These are phyloP conservation scores for Andinoacara biseriatus DNA, from an alignment of 2,113 vertebrate genomes.

Conservation along the genomic window DNA sequence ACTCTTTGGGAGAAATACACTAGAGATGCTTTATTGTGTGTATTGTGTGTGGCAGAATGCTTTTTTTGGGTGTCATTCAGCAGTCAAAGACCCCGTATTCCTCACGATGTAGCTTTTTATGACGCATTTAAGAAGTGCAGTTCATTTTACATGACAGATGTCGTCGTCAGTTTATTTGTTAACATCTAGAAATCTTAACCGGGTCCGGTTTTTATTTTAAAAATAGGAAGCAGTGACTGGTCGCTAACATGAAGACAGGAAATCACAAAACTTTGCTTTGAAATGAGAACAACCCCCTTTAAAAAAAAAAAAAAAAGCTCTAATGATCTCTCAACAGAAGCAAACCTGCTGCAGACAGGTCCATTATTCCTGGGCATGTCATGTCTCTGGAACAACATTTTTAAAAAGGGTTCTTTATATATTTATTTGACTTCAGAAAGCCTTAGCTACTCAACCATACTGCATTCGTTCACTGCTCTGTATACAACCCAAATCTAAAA, in stretches of 20 bases:
- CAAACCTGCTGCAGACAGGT: constrained; percentile 45
- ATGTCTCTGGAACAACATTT: constrained; percentile 19
- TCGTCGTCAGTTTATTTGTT: neutral
- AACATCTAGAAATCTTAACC: neutral
- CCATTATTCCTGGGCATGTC: constrained; percentile 34
- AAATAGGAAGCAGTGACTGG: neutral
- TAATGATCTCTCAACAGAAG: constrained; percentile 54
- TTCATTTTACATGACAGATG: constrained; percentile 8
- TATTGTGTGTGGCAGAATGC: constrained; percentile 1
- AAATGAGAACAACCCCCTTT: constrained; percentile 5
- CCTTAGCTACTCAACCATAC: constrained; percentile 59
- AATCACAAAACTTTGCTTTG: neutral
- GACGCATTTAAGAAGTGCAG: constrained; percentile 18
- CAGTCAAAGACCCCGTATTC: constrained; percentile 8
- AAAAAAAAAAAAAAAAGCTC: constrained; percentile 36
- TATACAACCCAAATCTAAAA: constrained; percentile 64
- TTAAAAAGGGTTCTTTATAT: constrained; percentile 28
- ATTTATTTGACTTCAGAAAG: constrained; percentile 56
- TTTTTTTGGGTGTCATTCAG: constrained; percentile 20
- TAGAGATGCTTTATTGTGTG: constrained; percentile 39
- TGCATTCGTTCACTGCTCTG: constrained; percentile 50
- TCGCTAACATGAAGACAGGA: constrained; percentile 5
- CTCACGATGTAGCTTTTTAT: neutral
- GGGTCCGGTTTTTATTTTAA: neutral
- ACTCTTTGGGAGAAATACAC: constrained; percentile 52